Conservation (phyloP, 1,140 invertebrate genomes). For the Hylaeus volcanicus region DNA sequence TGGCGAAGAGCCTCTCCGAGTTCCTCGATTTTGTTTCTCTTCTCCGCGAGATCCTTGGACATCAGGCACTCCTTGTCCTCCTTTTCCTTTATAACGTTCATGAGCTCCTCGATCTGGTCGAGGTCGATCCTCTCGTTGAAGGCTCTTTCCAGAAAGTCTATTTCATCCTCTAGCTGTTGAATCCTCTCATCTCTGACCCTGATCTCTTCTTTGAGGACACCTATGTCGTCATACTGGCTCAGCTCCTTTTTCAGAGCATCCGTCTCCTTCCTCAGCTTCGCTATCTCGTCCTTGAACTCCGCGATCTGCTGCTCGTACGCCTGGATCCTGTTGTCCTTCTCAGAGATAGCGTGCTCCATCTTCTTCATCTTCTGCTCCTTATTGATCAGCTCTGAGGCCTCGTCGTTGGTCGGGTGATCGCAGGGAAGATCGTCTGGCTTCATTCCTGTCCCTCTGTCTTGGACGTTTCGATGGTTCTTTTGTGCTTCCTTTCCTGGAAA, state of each 20-base stretch:
- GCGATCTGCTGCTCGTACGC: slow-evolving; percentile 67
- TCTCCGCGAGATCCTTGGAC: slow-evolving; percentile 56
- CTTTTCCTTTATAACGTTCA: slow-evolving; percentile 71
- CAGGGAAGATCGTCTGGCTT: not conserved
- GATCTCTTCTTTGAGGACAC: slow-evolving; percentile 71
- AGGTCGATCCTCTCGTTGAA: slow-evolving; percentile 73
- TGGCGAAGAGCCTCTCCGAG: slow-evolving; percentile 82
- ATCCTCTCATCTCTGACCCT: slow-evolving; percentile 67
- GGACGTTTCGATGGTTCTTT: not conserved
- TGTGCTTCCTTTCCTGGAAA: slow-evolving; percentile 7
- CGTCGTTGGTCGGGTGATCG: not conserved
- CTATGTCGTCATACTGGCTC: slow-evolving; percentile 63
- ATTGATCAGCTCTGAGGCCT: slow-evolving; percentile 40
- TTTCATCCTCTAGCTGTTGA: slow-evolving; percentile 69
- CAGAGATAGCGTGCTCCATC: slow-evolving; percentile 69
- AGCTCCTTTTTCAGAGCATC: slow-evolving; percentile 60
- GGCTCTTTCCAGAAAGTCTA: slow-evolving; percentile 71
- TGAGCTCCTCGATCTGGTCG: slow-evolving; percentile 73
- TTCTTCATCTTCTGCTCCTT: slow-evolving; percentile 72
- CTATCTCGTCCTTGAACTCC: slow-evolving; percentile 66
- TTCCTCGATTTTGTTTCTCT: slow-evolving; percentile 66
- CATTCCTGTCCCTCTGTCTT: not conserved
- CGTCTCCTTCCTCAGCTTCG: slow-evolving; percentile 60
- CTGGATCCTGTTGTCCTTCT: slow-evolving; percentile 71
- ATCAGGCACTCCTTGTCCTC: slow-evolving; percentile 67